phyloP scores from a whole-genome alignment of 2,797 vertebrate genomes.

The Lates japonicus region DNA sequence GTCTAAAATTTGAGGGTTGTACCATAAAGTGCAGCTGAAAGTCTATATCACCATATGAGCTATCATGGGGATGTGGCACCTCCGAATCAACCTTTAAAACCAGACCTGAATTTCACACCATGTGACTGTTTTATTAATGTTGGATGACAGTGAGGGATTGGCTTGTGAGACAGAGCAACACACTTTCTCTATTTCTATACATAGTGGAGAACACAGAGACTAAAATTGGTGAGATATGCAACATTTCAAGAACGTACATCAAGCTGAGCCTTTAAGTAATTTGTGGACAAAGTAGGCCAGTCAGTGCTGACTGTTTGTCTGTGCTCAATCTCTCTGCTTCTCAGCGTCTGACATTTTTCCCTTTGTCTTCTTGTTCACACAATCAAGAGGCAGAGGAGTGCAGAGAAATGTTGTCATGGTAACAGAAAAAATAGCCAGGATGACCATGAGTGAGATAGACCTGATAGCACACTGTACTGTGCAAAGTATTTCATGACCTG shows the following conservation, averaged over 20 bases:
- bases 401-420: slow-evolving; percentile 81
- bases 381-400: slow-evolving; percentile 70
- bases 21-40: slow-evolving; percentile 3
- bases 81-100: slow-evolving; percentile 23
- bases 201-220: slow-evolving; percentile 47
- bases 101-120: slow-evolving; percentile 15
- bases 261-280: slow-evolving; percentile 52
- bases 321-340: slow-evolving; percentile 55
- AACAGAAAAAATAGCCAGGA: slow-evolving; percentile 75
- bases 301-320: slow-evolving; percentile 38
- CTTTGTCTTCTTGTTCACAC: slow-evolving; percentile 74
- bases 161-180: slow-evolving; percentile 49
- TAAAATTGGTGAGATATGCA: slow-evolving; percentile 46
- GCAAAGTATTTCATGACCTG: slow-evolving; percentile 67
- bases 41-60: background rate
- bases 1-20: slow-evolving; percentile 36
- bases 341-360: slow-evolving; percentile 72
- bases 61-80: slow-evolving; percentile 15
- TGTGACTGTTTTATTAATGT: slow-evolving; percentile 45
- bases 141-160: slow-evolving; percentile 50
- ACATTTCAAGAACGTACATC: slow-evolving; percentile 50
- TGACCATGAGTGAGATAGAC: slow-evolving; percentile 75
- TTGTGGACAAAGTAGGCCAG: slow-evolving; percentile 60
- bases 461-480: slow-evolving; percentile 59
- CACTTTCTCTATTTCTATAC: slow-evolving; percentile 56